A percentile compares a stretch with the other conserved stretches of the same genome.
These are phyloP conservation scores for Anolis apletophallus DNA, from an alignment of 2,797 vertebrate genomes.

Conservation along the genomic window DNA sequence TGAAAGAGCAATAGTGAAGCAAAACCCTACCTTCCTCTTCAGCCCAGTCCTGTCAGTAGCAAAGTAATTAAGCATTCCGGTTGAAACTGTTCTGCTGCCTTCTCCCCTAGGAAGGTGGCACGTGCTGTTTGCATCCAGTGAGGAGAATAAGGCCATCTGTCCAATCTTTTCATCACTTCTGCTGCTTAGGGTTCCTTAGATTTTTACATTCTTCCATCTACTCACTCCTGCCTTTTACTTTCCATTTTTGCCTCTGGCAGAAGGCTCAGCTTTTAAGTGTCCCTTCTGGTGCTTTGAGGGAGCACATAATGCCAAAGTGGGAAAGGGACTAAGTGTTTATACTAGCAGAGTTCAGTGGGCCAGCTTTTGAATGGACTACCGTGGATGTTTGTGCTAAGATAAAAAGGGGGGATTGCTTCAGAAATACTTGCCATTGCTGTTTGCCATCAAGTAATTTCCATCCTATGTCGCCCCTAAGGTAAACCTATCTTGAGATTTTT, in stretches of 20 bases:
- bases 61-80: slow-evolving; percentile 37
- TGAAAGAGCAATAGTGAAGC: background rate
- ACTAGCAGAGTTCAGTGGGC: too few species aligned
- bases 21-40: slow-evolving; percentile 15
- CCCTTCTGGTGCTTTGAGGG: background rate
- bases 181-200: slow-evolving; percentile 8
- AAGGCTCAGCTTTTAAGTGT: slow-evolving; percentile 8
- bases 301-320: background rate
- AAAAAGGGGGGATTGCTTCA: too few species aligned
- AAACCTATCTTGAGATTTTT: too few species aligned
- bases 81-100: slow-evolving; percentile 22
- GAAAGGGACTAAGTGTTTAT: background rate
- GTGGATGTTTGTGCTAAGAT: too few species aligned
- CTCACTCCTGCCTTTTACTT: background rate
- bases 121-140: slow-evolving; percentile 29
- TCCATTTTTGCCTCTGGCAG: slow-evolving; percentile 18
- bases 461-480: too few species aligned
- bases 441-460: too few species aligned
- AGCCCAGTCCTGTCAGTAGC: background rate
- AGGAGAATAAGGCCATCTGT: slow-evolving; percentile 40
- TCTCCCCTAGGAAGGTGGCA: slow-evolving; percentile 26
- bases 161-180: slow-evolving; percentile 35
- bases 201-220: slow-evolving; percentile 8
- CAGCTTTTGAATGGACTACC: too few species aligned
- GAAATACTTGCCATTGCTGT: too few species aligned